Base-by-base conservation (phyloP, 2,888 invertebrate genomes). In the Alitta virens region DNA sequence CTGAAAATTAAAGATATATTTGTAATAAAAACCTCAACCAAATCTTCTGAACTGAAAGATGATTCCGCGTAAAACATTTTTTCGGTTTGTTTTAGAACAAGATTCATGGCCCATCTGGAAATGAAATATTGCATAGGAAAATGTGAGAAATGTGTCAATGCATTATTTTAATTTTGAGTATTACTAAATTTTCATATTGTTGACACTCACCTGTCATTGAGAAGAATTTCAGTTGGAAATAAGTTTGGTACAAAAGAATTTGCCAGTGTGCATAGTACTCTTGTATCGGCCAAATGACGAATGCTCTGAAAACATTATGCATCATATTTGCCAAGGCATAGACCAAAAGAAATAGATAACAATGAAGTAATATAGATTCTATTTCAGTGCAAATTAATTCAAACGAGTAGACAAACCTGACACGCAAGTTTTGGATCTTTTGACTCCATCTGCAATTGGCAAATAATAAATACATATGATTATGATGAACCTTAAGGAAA, bases 171-270 rank as follows among this genome's bases (percentile, higher is more conserved):
- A n/a, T n/a, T n/a, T n/a, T n/a, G n/a, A n/a, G n/a, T n/a, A n/a
- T n/a, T n/a, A n/a, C n/a, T 16, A 14, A 50, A 9, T 14, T 50
- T 16, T 14, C 9, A 9, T 50, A 7, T 16, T 9, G 9, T 50
- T 18, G 53, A 7, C n/a, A 50, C 63, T 60, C 66, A 80, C 79
- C 80, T 78, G 72, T 81, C 81, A 68, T 81, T 81, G 7, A 80
- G 73, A 16, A 81, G 69, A 5, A 80, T 72, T 54, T 81, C 80
- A 1, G 80, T 74, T 12, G 78, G 77, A 70, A 80, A 80, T 1
- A 76, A 75, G 65, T 78, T 77, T 53, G 80, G 80, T 56, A 80
- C 74, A 67, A 80, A 78, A 9, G 78, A 77, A 67, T 81, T 81
- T 60, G 79, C 72, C 27, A 81, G 70, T 38, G 78, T 76, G 72